Evolutionary conservation across 2,797 vertebrate genomes (phyloP).

Genomic region (Poeciliopsis turneri): DNA sequence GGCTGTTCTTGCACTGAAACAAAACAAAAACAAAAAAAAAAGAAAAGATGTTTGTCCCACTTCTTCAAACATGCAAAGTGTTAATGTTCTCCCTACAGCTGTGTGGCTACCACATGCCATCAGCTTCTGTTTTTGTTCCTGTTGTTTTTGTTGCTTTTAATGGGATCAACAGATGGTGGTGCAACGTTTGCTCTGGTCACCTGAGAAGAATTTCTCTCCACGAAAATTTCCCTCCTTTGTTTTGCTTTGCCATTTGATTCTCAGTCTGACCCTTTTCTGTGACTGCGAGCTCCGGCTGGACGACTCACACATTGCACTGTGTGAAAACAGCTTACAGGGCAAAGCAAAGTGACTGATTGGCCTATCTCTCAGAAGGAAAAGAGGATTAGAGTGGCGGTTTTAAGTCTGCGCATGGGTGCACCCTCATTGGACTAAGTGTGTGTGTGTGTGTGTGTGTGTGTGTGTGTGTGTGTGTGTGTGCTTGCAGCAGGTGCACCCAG

Average conservation of each 20-base stretch:
- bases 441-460: conserved; percentile 11
- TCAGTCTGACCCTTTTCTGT: conserved; percentile 24
- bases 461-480: conserved; percentile 8
- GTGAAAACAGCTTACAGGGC: conserved; percentile 61
- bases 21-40: too few relatives aligned
- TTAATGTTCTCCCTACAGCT: neutral
- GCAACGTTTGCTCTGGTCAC: conserved; percentile 4
- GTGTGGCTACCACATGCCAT: neutral
- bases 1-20: neutral
- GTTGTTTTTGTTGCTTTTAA: conserved; percentile 5
- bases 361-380: conserved; percentile 68
- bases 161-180: conserved; percentile 34
- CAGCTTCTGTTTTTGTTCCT: neutral
- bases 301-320: conserved; percentile 12
- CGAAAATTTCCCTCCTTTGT: conserved; percentile 22
- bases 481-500: conserved; percentile 41
- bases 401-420: conserved; percentile 52
- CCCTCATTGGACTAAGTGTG: conserved; percentile 36
- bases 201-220: neutral
- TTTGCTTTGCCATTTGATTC: conserved; percentile 27
- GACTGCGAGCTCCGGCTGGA: conserved; percentile 22
- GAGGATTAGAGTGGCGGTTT: conserved; percentile 74
- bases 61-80: neutral
- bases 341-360: conserved; percentile 67
- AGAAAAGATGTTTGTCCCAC: neutral